These are phyloP conservation scores for Zosterops pallidus DNA, from an alignment of 2,113 vertebrate genomes.

Conservation along the genomic window DNA sequence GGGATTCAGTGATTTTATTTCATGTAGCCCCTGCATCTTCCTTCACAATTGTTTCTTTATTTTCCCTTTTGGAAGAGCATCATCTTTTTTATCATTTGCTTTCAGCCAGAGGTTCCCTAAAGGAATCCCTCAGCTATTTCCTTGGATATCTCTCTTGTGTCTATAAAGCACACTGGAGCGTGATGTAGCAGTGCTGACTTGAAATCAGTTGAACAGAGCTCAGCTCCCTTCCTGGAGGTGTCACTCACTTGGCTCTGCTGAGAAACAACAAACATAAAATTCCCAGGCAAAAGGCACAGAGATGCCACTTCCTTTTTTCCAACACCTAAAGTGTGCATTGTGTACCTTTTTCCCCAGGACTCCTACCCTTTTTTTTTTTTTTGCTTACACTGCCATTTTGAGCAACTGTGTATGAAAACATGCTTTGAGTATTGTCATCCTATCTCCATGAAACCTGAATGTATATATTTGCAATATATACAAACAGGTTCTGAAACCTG, in stretches of 20 bases:
- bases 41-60: neutral
- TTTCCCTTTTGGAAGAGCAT: neutral
- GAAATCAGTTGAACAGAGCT: neutral
- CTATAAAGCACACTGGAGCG: neutral
- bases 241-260: neutral
- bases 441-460: too few species aligned
- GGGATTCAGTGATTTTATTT: neutral
- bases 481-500: neutral
- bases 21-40: neutral
- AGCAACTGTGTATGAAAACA: fast-evolving
- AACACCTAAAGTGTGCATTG: neutral
- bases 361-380: neutral
- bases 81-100: neutral
- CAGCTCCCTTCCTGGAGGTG: neutral
- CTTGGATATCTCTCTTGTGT: neutral
- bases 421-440: neutral
- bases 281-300: neutral
- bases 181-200: neutral
- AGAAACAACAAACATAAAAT: neutral
- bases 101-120: neutral
- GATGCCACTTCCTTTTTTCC: neutral
- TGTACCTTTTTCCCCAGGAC: neutral
- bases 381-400: neutral
- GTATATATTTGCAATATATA: too few species aligned
- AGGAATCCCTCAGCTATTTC: neutral